Evolutionary conservation across 1,140 invertebrate species (phyloP).

Genomic region (Solenopsis invicta): DNA sequence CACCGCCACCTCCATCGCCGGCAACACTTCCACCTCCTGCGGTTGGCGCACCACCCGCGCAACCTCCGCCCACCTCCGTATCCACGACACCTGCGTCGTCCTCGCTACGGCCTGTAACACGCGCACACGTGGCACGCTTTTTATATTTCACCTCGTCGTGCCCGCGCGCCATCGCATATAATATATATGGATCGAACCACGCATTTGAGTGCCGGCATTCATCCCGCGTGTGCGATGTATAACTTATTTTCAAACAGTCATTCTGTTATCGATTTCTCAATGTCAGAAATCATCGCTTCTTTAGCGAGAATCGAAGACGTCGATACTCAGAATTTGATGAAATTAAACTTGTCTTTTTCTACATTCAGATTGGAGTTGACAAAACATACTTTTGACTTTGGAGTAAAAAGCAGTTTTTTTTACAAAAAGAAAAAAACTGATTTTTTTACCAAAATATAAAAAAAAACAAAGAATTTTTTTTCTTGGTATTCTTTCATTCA

Average conservation of each 20-base stretch:
- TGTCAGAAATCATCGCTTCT: not conserved
- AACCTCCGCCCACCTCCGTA: conserved; percentile 84
- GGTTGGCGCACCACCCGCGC: conserved; percentile 81
- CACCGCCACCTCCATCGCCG: conserved; percentile 56
- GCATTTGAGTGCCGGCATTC: not conserved
- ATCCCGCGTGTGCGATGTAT: not conserved
- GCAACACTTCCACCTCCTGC: conserved; percentile 66
- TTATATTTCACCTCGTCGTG: conserved; percentile 35
- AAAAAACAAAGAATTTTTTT: too few species aligned
- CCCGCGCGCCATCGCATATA: conserved; percentile 32
- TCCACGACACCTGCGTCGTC: conserved; percentile 84
- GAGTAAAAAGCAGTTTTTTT: too few species aligned
- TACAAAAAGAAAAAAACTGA: too few species aligned
- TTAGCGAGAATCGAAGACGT: not conserved
- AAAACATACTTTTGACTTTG: too few species aligned
- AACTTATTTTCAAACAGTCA: not conserved
- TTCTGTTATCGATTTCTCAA: not conserved
- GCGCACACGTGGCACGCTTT: conserved; percentile 69
- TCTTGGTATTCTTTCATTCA: too few species aligned
- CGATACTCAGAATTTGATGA: not conserved
- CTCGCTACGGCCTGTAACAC: conserved; percentile 85
- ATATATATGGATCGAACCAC: not conserved
- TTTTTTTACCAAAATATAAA: too few species aligned
- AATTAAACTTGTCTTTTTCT: not conserved
- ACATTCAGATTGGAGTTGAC: not conserved